A percentile compares a stretch with the other conserved stretches of the same genome.
Evolutionary conservation across 2,113 vertebrate genomes (phyloP).

Genomic region (Eonycteris spelaea): DNA sequence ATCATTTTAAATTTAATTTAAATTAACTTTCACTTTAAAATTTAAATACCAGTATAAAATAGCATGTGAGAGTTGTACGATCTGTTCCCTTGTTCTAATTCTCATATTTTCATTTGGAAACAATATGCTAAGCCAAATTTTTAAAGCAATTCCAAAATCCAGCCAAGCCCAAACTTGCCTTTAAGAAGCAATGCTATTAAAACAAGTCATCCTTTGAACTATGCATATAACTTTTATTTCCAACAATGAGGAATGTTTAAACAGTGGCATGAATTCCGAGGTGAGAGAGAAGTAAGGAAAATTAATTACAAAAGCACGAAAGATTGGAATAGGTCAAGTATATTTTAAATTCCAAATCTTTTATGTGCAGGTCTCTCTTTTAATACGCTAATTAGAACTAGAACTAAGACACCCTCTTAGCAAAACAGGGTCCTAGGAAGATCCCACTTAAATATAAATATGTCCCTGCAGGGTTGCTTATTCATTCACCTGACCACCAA

Average conservation of each 20-base stretch:
- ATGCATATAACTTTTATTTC: neutral
- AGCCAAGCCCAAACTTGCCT: constrained; percentile 42
- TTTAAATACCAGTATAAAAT: neutral
- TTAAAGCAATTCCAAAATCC: constrained; percentile 16
- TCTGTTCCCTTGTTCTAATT: constrained; percentile 16
- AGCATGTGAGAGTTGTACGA: neutral
- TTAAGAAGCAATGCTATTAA: constrained; percentile 32
- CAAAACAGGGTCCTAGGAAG: neutral
- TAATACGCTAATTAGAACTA: constrained; percentile 1
- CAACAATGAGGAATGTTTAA: neutral
- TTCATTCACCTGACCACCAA: neutral
- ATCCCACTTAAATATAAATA: neutral
- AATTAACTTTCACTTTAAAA: neutral
- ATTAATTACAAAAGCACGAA: constrained; percentile 47
- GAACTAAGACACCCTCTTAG: neutral
- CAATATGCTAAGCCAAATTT: constrained; percentile 1
- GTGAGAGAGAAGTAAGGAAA: constrained; percentile 21
- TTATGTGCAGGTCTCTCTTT: neutral
- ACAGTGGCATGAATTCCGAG: constrained; percentile 21
- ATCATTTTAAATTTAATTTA: neutral
- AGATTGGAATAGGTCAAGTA: constrained; percentile 30
- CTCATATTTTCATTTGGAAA: constrained; percentile 17
- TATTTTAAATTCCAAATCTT: constrained; percentile 36
- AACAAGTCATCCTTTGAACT: constrained; percentile 39
- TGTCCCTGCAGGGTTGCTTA: neutral